Percentiles rank a stretch among this genome's conserved stretches.
These are phyloP conservation scores for Hydractinia symbiolongicarpus DNA, from an alignment of 30 jellyfish, hydroid and myxozoan species.

Conservation along the genomic window DNA sequence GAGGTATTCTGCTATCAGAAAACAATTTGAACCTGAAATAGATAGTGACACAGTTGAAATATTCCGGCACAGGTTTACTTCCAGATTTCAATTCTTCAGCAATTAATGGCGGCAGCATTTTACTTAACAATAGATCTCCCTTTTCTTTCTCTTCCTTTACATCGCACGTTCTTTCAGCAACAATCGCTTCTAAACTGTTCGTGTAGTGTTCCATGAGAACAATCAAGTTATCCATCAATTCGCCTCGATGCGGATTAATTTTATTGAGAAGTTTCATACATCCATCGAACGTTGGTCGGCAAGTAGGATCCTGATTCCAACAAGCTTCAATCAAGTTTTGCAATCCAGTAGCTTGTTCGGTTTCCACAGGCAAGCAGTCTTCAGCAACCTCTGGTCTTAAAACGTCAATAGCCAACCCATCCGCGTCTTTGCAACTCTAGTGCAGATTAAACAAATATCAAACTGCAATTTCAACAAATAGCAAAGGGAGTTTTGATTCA, in stretches of 20 bases:
- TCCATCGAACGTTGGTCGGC: constrained; percentile 38
- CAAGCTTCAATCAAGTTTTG: constrained; percentile 25
- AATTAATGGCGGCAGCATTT: constrained; percentile 49
- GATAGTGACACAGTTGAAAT: constrained; percentile 37
- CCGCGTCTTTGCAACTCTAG: constrained; percentile 22
- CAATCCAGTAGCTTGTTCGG: constrained; percentile 25
- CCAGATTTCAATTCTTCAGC: constrained; percentile 52
- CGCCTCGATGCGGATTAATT: constrained; percentile 45
- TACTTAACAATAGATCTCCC: constrained; percentile 29
- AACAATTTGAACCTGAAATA: constrained; percentile 23
- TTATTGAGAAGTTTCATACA: constrained; percentile 27
- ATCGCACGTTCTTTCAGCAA: constrained; percentile 52
- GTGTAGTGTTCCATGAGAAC: constrained; percentile 54
- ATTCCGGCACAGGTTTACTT: constrained; percentile 46
- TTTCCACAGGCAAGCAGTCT: constrained; percentile 30
- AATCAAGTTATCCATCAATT: constrained; percentile 48
- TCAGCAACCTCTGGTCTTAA: constrained; percentile 28
- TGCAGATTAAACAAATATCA: background rate
- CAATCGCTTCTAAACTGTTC: constrained; percentile 40
- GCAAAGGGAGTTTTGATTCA: background rate
- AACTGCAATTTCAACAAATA: background rate
- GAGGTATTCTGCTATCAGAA: no score
- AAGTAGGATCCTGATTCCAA: constrained; percentile 34
- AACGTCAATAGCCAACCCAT: constrained; percentile 25
- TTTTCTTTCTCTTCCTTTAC: constrained; percentile 40